Conservation (phyloP, 2,888 invertebrate genomes). For the Hyles lineata region DNA sequence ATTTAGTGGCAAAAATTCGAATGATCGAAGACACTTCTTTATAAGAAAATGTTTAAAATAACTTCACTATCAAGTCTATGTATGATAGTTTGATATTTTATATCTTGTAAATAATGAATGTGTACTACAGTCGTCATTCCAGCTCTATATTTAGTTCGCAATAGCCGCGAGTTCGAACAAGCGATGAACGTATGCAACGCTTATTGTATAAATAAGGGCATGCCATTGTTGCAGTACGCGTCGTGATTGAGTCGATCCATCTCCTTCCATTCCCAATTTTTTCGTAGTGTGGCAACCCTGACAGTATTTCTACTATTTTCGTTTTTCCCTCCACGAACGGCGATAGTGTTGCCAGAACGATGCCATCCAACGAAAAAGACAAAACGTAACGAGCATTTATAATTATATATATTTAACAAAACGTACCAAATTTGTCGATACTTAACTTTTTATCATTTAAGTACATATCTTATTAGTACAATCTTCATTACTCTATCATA, state of each 20-base stretch:
- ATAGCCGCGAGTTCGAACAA: constrained; percentile 59
- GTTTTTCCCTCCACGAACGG: constrained; percentile 54
- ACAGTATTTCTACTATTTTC: constrained; percentile 56
- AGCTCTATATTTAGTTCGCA: constrained; percentile 58
- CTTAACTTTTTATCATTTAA: constrained; percentile 73
- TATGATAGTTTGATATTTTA: too few relatives aligned
- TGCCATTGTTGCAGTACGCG: constrained; percentile 83
- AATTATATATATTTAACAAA: constrained; percentile 58
- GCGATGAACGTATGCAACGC: constrained; percentile 84
- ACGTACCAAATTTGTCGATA: constrained; percentile 77
- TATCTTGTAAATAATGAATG: background rate
- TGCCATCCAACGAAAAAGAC: constrained; percentile 78
- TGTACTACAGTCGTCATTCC: constrained; percentile 22
- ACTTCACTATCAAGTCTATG: background rate
- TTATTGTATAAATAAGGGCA: constrained; percentile 83
- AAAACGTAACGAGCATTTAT: constrained; percentile 79
- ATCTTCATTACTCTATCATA: constrained; percentile 79
- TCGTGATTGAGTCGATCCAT: constrained; percentile 79
- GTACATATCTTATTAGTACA: constrained; percentile 84
- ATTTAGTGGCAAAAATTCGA: too few relatives aligned
- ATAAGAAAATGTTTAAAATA: too few relatives aligned
- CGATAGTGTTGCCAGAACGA: constrained; percentile 73
- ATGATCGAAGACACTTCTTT: too few relatives aligned
- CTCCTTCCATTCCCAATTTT: constrained; percentile 43
- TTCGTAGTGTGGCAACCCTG: constrained; percentile 52